Evolutionary conservation across 2,888 invertebrate species (phyloP).

Genomic region (Ophioninae sp.): DNA sequence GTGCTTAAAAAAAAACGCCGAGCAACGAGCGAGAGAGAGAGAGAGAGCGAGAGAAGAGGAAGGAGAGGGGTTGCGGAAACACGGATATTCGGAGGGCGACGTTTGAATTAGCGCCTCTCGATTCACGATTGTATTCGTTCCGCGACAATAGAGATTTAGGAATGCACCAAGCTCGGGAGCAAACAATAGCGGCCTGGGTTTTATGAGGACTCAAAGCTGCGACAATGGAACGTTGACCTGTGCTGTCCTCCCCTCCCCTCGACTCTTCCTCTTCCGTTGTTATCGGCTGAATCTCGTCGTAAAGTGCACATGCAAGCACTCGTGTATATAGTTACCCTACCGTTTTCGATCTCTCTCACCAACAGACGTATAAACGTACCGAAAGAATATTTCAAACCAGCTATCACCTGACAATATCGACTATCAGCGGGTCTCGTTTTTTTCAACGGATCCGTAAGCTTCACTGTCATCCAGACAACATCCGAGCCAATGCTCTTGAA

Average conservation of each 20-base stretch:
- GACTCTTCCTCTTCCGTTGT: neutral
- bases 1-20: neutral
- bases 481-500: neutral
- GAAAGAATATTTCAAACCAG: neutral
- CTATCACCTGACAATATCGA: neutral
- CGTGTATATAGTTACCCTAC: neutral
- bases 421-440: neutral
- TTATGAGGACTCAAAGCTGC: conserved; percentile 72
- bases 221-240: conserved; percentile 67
- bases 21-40: neutral
- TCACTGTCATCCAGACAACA: neutral
- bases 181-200: conserved; percentile 70
- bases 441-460: neutral
- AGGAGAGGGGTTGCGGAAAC: conserved; percentile 2
- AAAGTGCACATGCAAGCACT: conserved; percentile 31
- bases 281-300: conserved; percentile 27
- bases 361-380: neutral
- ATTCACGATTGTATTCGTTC: conserved; percentile 68
- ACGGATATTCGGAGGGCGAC: conserved; percentile 41
- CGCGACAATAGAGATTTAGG: conserved; percentile 74
- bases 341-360: too few species aligned
- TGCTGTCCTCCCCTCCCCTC: conserved; percentile 10
- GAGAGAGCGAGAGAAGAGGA: neutral
- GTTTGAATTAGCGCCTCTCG: conserved; percentile 37
- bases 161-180: conserved; percentile 68